Base-by-base conservation (phyloP, 2,888 invertebrate genomes). In the Zele albiditarsus region DNA sequence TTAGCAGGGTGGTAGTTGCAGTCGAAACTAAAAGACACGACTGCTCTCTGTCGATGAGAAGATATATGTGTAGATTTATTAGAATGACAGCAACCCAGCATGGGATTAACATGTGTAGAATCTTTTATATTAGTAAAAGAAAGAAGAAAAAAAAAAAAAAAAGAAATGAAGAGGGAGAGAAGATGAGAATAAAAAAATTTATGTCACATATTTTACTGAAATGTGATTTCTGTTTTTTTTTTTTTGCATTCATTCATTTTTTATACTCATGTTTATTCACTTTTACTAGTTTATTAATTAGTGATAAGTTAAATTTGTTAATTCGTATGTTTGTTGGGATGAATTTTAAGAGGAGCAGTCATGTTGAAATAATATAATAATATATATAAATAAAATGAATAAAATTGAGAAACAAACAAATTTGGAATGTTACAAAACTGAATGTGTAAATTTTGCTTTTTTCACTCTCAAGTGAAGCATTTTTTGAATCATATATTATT, bases 1-100 rank as follows among this genome's bases (percentile, higher is more conserved):
- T 25, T 60, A 53, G n/a, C 57, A 70, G 58, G 70, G 70, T 70
- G 60, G 70, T 58, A 70, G 16, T 14, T 60, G 58, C 60, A 60
- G 60, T 23, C n/a, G 42, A 70, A 33, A 69, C 53, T 25, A 57
- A 53, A 53, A 53, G 53, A 53, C 53, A 53, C 53, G 20, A 20
- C 53, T 53, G 20, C 53, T 53, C 53, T 53, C 49, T 69, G 14
- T 69, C 53, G 57, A 49, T 69, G 27, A 53, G 27, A 28, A 8
- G 20, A 60, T 60, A 60, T 60, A 68, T 53, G 49, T 69, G 33
- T 53, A 53, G 69, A 69, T 69, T 69, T 31, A 49, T 69, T 33
- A 5, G 23, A 66, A 66, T 16, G 42, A 38, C 23, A 66, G 23
- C 28, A 4, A 27, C 60, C 31, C 60, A 53, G 53, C 53, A 53